These are phyloP conservation scores for Steatocranus sp. DNA, from an alignment of 2,797 vertebrate species.

Conservation along the genomic window DNA sequence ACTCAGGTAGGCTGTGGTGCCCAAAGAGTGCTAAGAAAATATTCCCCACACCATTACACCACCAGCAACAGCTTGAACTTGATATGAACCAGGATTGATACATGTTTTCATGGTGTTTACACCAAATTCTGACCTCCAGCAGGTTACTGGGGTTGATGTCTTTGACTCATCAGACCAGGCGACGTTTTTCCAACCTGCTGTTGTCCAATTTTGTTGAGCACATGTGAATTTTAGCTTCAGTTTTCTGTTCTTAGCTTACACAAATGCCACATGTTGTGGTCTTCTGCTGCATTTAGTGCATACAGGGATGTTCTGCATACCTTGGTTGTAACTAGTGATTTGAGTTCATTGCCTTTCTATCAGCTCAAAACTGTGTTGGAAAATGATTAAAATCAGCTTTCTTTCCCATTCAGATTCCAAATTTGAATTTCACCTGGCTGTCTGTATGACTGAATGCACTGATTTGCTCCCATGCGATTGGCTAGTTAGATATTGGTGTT, in stretches of 20 bases:
- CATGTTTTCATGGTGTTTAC: not conserved
- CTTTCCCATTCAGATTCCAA: not conserved
- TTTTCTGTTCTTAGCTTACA: not conserved
- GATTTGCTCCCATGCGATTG: not conserved
- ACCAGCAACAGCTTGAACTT: not conserved
- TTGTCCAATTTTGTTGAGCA: not conserved
- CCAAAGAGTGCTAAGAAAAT: not conserved
- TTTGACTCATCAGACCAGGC: not conserved
- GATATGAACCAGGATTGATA: not conserved
- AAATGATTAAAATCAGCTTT: not conserved
- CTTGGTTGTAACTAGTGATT: not conserved
- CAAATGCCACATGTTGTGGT: not conserved
- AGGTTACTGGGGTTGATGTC: not conserved
- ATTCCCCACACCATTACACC: not conserved
- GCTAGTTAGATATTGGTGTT: not conserved
- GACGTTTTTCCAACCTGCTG: fast-evolving
- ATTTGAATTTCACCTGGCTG: not conserved
- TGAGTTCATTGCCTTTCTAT: not conserved
- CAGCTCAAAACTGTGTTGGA: not conserved
- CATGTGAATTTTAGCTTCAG: not conserved
- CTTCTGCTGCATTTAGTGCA: not conserved
- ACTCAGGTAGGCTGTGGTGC: not conserved
- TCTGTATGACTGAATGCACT: not conserved
- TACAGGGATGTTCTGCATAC: not conserved
- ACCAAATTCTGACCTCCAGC: not conserved